Conservation (phyloP, 1,140 invertebrate genomes). For the Drosophila teissieri region DNA sequence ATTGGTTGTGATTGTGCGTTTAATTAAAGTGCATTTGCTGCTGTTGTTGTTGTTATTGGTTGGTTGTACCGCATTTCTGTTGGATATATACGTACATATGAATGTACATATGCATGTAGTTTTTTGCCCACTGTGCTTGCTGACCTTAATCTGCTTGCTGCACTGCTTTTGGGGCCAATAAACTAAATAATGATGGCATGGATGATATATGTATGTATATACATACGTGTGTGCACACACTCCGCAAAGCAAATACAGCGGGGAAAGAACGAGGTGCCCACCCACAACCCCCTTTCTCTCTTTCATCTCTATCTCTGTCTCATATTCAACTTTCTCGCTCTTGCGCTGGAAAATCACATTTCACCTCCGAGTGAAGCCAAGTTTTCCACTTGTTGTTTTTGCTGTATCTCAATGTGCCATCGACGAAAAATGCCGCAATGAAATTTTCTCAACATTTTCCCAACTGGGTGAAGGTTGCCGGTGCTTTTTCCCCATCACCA, state of each 20-base stretch:
- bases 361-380: slow-evolving; percentile 30
- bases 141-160: slow-evolving; percentile 38
- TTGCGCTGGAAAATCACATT: background rate
- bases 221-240: background rate
- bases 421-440: slow-evolving; percentile 34
- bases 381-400: slow-evolving; percentile 27
- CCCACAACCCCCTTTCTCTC: slow-evolving; percentile 2
- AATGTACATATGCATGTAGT: too few species aligned
- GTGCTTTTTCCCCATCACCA: background rate
- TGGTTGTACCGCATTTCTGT: too few species aligned
- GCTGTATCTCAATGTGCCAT: slow-evolving; percentile 26
- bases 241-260: slow-evolving; percentile 1
- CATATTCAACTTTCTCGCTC: background rate
- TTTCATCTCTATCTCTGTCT: background rate
- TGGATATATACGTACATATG: too few species aligned
- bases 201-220: slow-evolving; percentile 10
- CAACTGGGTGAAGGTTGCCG: slow-evolving; percentile 50
- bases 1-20: slow-evolving; percentile 43
- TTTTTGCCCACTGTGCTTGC: slow-evolving; percentile 16
- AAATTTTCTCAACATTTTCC: slow-evolving; percentile 40
- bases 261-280: background rate
- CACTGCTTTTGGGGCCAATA: slow-evolving; percentile 44
- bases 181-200: slow-evolving; percentile 51
- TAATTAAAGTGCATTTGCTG: slow-evolving; percentile 43
- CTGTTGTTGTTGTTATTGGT: background rate